A percentile compares a stretch with the other conserved stretches of the same genome.
phyloP scores from a whole-genome alignment of 2,797 vertebrate genomes.

The Netta rufina region DNA sequence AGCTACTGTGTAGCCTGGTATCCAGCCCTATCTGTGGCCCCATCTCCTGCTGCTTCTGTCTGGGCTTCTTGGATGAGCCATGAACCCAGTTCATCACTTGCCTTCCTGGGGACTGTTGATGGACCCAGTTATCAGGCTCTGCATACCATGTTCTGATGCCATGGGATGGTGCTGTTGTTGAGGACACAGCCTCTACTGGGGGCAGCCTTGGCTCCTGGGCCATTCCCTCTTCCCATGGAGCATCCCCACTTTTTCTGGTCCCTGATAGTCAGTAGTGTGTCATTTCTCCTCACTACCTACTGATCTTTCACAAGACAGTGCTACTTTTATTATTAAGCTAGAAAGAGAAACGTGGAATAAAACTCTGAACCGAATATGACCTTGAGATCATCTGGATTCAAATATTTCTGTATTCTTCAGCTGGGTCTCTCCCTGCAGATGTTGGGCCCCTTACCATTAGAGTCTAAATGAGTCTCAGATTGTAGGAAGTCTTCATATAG shows the following conservation, averaged over 20 bases:
- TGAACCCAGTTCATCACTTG: neutral
- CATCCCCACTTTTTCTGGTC: neutral
- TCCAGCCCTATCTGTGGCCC: neutral
- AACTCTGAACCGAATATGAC: neutral
- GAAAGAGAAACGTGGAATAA: neutral
- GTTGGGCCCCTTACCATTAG: neutral
- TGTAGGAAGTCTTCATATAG: neutral
- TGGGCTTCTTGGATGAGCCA: neutral
- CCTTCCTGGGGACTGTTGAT: neutral
- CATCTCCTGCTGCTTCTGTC: neutral
- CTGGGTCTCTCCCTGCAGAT: neutral
- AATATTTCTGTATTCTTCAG: neutral
- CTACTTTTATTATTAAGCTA: neutral
- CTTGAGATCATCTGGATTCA: neutral
- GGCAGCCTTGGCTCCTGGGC: neutral
- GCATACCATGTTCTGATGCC: neutral
- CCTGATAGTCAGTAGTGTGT: neutral
- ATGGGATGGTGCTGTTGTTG: neutral
- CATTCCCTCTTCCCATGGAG: neutral
- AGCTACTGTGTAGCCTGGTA: neutral
- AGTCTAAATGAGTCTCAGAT: neutral
- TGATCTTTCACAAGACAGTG: neutral
- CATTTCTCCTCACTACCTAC: neutral
- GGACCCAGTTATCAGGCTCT: neutral
- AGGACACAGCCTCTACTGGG: neutral